Percentiles rank a stretch among this genome's conserved stretches.
Evolutionary conservation across 2,113 vertebrate genomes (phyloP).

Genomic region (Catharus fuscescens): DNA sequence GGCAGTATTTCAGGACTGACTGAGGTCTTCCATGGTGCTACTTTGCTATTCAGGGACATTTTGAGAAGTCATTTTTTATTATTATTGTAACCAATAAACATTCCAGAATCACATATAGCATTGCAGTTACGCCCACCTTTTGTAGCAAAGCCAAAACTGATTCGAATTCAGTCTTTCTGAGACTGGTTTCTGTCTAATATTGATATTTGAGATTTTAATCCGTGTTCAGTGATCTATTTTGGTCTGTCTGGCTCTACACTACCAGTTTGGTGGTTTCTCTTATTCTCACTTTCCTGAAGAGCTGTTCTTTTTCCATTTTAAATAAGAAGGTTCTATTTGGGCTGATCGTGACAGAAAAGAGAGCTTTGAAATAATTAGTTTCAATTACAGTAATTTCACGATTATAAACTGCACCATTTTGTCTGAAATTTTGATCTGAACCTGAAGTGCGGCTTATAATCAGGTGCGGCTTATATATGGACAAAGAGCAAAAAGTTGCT

Average conservation of each 20-base stretch:
- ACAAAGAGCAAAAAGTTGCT: no score
- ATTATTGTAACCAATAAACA: neutral
- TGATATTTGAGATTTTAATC: neutral
- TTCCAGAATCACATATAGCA: neutral
- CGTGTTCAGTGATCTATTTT: neutral
- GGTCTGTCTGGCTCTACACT: neutral
- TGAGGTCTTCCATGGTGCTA: neutral
- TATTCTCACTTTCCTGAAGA: neutral
- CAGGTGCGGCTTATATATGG: no score
- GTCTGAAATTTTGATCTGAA: no score
- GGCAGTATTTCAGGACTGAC: neutral
- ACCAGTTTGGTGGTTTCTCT: neutral
- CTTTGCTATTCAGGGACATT: neutral
- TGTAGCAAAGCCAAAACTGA: neutral
- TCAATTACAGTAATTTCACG: neutral
- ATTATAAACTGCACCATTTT: no score
- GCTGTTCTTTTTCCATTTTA: neutral
- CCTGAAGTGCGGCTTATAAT: no score
- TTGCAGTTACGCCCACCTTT: neutral
- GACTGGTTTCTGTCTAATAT: neutral
- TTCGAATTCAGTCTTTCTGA: neutral
- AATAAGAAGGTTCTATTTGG: neutral
- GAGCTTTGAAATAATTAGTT: neutral
- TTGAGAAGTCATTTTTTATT: neutral
- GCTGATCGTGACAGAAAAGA: neutral